Conservation (phyloP, 2,113 vertebrate species). For the Pelobates fuscus region DNA sequence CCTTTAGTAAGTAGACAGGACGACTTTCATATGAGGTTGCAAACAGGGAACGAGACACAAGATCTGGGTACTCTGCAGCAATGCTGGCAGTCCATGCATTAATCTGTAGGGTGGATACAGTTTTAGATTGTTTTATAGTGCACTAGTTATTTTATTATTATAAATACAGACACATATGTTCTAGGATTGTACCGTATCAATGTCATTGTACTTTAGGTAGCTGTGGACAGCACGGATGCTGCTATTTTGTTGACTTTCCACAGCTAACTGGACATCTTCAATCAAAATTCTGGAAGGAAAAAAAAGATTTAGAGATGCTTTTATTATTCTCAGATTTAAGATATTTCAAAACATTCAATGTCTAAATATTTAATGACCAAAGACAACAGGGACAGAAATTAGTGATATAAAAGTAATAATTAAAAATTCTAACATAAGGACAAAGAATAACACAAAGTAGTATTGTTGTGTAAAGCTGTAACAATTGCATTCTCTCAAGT, state of each 20-base stretch:
- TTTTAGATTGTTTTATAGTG: not conserved
- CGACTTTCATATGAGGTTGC: constrained; percentile 81
- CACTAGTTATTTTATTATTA: not conserved
- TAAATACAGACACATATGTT: not conserved
- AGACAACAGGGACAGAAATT: too few relatives aligned
- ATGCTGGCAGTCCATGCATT: constrained; percentile 77
- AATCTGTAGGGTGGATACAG: constrained; percentile 66
- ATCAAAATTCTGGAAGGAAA: constrained; percentile 74
- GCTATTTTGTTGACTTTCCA: constrained; percentile 74
- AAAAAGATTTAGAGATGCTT: not conserved
- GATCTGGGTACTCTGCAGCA: constrained; percentile 65
- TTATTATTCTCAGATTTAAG: not conserved
- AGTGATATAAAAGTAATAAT: too few relatives aligned
- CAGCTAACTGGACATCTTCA: constrained; percentile 70
- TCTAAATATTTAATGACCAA: too few relatives aligned
- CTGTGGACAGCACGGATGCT: constrained; percentile 64
- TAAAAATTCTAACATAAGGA: too few relatives aligned
- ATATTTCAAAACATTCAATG: not conserved
- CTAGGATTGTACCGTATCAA: constrained; percentile 70
- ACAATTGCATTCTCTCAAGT: too few relatives aligned
- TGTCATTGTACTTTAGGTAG: constrained; percentile 86
- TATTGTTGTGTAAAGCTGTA: too few relatives aligned
- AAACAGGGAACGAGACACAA: constrained; percentile 76
- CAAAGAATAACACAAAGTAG: too few relatives aligned
- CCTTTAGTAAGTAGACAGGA: constrained; percentile 81